A percentile compares a stretch with the other conserved stretches of the same genome.
phyloP scores from a whole-genome alignment of 2,797 vertebrate genomes.

The Enoplosus armatus region DNA sequence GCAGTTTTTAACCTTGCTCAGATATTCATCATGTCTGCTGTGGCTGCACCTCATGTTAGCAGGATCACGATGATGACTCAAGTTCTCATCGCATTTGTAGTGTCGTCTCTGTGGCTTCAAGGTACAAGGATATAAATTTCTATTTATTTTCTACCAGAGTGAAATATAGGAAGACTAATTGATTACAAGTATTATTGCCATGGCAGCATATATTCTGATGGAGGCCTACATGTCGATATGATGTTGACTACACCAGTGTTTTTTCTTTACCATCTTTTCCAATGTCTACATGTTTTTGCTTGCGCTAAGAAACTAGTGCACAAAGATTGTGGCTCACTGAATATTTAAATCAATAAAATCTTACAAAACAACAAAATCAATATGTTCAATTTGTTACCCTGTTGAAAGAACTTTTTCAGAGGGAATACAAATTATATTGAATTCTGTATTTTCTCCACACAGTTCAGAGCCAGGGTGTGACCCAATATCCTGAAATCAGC shows the following conservation, averaged over 20 bases:
- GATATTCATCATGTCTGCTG: background rate
- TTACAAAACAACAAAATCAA: too few species aligned
- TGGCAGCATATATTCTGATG: background rate
- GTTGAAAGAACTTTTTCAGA: background rate
- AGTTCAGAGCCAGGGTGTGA: slow-evolving; percentile 48
- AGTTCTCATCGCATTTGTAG: background rate
- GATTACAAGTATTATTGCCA: background rate
- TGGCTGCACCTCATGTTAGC: background rate
- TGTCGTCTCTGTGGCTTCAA: slow-evolving; percentile 27
- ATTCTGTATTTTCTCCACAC: background rate
- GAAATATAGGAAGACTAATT: too few species aligned
- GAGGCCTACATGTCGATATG: background rate
- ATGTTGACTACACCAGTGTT: background rate
- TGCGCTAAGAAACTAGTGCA: background rate
- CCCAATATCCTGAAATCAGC: slow-evolving; percentile 26
- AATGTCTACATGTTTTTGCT: background rate
- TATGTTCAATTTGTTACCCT: background rate
- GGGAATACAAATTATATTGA: background rate
- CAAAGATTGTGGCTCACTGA: background rate
- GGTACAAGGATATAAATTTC: too few species aligned
- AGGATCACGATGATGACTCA: slow-evolving; percentile 11
- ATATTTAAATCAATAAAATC: too few species aligned
- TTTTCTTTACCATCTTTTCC: background rate
- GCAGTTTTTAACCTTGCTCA: background rate
- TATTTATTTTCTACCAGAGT: too few species aligned